Evolutionary conservation across 2,113 vertebrate species (phyloP), one percentile per base, ranked within the genome.

Genomic region (Protomyctophum bolini): DNA sequence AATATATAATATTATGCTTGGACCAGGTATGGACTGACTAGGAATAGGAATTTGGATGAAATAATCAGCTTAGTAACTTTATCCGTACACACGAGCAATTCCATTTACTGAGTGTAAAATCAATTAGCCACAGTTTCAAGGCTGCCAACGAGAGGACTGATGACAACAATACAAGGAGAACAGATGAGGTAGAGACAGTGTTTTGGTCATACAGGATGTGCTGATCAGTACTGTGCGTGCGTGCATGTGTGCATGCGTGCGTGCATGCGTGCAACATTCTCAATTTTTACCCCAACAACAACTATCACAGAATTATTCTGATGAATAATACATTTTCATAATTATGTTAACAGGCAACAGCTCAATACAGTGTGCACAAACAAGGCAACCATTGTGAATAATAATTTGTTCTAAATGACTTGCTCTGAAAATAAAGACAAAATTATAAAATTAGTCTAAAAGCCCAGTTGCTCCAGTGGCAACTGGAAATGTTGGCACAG

Each of bases 51-150:
- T n/a, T 60, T 67, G 62, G 2, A 51, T 68, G 62, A 11, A 14
- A 64, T 50, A 50, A 63, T 63, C 62, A n/a, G 21, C 29, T 65
- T 65, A 33, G 48, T 11, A 65, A 65, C 49, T 28, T 41, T 14
- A 50, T 33, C 63, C 14, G 33, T 54, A 9, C 21, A 28, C 51
- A 28, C 8, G 10, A 63, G 48, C 2, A 48, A 48, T 2, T 50
- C 51, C 6, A 8, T 50, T 51, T 48, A 9, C n/a, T 50, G 14
- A 1, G 33, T 33, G 54, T 33, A 52, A 65, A 51, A 65, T 54
- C 63, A 65, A 41, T 65, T 52, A 33, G 29, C 7, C 8, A 28
- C 56, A 7, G 9, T 49, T 21, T 15, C 47, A 50, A 11, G n/a
- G 47, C 47, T 63, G 62, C 10, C 12, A 41, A 14, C 57, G 6